These are phyloP conservation scores for Notodonta ziczac DNA, from an alignment of 2,888 invertebrate genomes.

Conservation along the genomic window DNA sequence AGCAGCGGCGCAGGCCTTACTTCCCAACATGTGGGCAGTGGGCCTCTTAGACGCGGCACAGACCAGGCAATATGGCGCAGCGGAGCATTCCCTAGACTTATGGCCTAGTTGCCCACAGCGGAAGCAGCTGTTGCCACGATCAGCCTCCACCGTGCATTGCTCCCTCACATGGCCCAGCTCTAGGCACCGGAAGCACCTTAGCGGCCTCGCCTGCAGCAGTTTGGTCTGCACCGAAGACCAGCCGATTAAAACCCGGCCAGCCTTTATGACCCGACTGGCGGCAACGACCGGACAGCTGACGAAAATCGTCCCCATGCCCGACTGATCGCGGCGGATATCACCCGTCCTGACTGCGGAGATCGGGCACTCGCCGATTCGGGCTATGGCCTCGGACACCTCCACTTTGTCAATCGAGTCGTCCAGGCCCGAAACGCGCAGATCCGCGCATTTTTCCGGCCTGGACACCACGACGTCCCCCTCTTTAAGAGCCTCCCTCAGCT, in stretches of 20 bases:
- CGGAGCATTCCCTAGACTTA: slow-evolving; percentile 13
- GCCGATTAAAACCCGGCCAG: slow-evolving; percentile 18
- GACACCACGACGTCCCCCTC: slow-evolving; percentile 7
- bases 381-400: slow-evolving; percentile 15
- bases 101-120: slow-evolving; percentile 27
- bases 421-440: slow-evolving; percentile 21
- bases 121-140: slow-evolving; percentile 18
- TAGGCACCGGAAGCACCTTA: slow-evolving; percentile 24
- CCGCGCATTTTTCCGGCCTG: slow-evolving; percentile 17
- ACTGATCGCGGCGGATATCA: background rate
- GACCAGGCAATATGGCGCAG: slow-evolving; percentile 15
- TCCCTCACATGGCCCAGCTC: slow-evolving; percentile 15
- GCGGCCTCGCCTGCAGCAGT: slow-evolving; percentile 8
- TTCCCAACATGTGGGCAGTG: slow-evolving; percentile 13
- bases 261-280: slow-evolving; percentile 18
- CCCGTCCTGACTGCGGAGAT: slow-evolving; percentile 7
- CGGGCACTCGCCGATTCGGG: slow-evolving; percentile 11
- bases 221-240: slow-evolving; percentile 21
- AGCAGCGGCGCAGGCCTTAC: slow-evolving; percentile 8
- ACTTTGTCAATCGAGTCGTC: slow-evolving; percentile 22
- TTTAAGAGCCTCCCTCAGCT: slow-evolving; percentile 11
- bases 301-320: background rate
- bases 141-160: slow-evolving; percentile 7
- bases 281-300: slow-evolving; percentile 15
- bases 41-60: slow-evolving; percentile 16